Conservation (phyloP, 1,140 invertebrate species). For the Lordiphosa clarofinis region DNA sequence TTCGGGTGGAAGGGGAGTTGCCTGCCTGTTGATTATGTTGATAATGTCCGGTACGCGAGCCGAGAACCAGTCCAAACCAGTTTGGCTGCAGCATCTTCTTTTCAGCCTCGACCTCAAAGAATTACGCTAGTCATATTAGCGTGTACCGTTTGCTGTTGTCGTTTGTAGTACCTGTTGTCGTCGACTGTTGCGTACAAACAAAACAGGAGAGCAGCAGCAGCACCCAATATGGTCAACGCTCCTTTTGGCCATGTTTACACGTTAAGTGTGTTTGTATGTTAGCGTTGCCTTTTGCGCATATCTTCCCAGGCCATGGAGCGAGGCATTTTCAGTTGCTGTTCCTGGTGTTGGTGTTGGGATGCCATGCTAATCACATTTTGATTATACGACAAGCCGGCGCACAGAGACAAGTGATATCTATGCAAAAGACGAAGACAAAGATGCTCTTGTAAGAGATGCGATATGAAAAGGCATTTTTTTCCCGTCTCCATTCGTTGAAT, state of each 20-base stretch:
- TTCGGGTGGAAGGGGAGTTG: not conserved
- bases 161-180: constrained; percentile 55
- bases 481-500: not conserved
- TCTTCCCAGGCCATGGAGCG: constrained; percentile 59
- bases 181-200: constrained; percentile 36
- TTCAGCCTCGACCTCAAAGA: constrained; percentile 29
- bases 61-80: constrained; percentile 43
- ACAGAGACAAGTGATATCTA: constrained; percentile 29
- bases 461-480: constrained; percentile 15
- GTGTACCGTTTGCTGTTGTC: constrained; percentile 56
- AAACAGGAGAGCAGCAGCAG: constrained; percentile 34
- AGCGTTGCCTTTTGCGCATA: constrained; percentile 37
- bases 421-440: constrained; percentile 18
- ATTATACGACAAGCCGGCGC: constrained; percentile 37
- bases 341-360: constrained; percentile 13
- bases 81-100: constrained; percentile 38
- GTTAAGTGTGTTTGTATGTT: constrained; percentile 75
- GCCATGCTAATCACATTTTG: constrained; percentile 55
- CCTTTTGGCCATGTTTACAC: constrained; percentile 75
- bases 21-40: constrained; percentile 69
- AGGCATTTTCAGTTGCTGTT: constrained; percentile 27
- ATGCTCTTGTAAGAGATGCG: constrained; percentile 26
- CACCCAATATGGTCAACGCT: constrained; percentile 74
- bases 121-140: constrained; percentile 66
- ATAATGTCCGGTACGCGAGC: constrained; percentile 57